Conservation (phyloP, 2,113 vertebrate genomes). For the Hucho hucho region DNA sequence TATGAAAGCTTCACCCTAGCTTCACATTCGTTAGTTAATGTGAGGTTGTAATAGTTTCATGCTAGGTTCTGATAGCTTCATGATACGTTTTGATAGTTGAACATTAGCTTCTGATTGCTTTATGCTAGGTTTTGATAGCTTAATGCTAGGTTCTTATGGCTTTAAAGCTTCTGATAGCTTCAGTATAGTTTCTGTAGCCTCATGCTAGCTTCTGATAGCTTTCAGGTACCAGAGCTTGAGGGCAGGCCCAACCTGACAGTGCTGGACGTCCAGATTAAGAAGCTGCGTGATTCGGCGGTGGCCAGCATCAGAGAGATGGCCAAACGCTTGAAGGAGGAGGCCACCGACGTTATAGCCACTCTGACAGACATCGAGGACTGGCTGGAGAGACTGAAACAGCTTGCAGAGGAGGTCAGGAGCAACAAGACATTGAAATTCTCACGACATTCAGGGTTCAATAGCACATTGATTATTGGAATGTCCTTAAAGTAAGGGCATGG, state of each 20-base stretch:
- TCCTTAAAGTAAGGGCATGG: too few species aligned
- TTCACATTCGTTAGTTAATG: too few species aligned
- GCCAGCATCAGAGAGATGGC: constrained; percentile 79
- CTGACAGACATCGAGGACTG: constrained; percentile 89
- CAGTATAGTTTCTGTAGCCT: background rate
- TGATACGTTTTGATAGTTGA: too few species aligned
- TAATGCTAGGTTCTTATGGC: too few species aligned
- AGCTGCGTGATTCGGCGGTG: constrained; percentile 76
- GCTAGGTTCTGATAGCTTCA: too few species aligned
- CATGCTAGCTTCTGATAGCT: constrained; percentile 40
- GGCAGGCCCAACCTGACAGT: constrained; percentile 82
- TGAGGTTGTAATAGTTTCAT: too few species aligned
- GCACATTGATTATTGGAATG: too few species aligned
- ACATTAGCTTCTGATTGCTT: too few species aligned
- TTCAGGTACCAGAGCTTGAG: constrained; percentile 78
- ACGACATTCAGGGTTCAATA: too few species aligned
- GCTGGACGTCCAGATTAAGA: constrained; percentile 89
- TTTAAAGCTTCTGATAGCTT: too few species aligned
- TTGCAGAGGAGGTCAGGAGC: constrained; percentile 85
- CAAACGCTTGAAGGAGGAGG: constrained; percentile 77
- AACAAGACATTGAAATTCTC: background rate
- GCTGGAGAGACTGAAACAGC: constrained; percentile 84
- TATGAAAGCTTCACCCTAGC: too few species aligned
- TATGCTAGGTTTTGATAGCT: too few species aligned
- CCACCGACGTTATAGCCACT: constrained; percentile 80